phyloP scores from a whole-genome alignment of 1,140 invertebrate species.

The Eriosoma lanigerum region DNA sequence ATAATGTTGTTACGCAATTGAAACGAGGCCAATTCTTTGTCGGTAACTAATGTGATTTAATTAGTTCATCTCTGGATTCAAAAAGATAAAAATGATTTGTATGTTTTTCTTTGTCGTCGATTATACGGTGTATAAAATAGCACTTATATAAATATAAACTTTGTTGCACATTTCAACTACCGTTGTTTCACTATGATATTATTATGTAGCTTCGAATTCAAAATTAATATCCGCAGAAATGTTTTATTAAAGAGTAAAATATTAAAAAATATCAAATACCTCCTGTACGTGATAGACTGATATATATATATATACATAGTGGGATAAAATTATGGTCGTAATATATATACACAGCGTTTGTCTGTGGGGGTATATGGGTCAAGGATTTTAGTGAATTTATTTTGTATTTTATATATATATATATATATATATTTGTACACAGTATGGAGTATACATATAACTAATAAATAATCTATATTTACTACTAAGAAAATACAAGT shows the following conservation, averaged over 20 bases:
- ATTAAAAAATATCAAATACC: no score
- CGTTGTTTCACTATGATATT: no score
- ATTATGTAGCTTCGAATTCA: background rate
- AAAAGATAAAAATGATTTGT: conserved; percentile 32
- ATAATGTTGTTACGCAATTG: background rate
- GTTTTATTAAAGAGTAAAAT: no score
- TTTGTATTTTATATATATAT: background rate
- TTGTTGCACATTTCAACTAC: background rate
- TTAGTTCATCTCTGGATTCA: background rate
- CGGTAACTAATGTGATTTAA: conserved; percentile 42
- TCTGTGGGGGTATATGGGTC: conserved; percentile 3
- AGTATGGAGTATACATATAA: no score
- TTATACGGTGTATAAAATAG: conserved; percentile 2
- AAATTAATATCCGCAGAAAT: no score
- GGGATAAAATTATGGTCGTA: no score
- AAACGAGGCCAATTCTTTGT: conserved; percentile 30
- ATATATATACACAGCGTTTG: background rate
- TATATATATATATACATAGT: no score
- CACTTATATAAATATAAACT: background rate
- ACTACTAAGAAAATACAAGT: background rate
- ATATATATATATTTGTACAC: no score
- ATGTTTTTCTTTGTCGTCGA: background rate
- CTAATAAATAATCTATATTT: no score
- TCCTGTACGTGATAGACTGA: no score
- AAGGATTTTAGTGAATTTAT: conserved; percentile 24